These are phyloP conservation scores for Drosophila asahinai DNA, from an alignment of 1,140 invertebrate species.

Conservation along the genomic window DNA sequence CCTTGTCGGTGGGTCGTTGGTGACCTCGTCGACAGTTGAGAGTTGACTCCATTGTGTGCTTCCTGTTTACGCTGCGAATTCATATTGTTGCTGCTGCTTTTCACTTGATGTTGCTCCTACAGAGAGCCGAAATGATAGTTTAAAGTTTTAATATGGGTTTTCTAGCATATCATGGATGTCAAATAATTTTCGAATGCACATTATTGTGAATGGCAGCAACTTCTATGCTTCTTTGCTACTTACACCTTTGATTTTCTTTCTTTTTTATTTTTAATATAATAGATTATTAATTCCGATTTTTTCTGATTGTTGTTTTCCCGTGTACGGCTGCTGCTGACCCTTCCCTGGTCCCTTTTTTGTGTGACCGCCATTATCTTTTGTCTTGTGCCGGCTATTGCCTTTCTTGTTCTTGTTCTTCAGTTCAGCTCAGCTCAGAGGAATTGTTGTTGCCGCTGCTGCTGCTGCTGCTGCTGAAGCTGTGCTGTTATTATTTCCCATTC, in stretches of 20 bases:
- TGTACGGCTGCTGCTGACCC: constrained; percentile 36
- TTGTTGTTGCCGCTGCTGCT: constrained; percentile 37
- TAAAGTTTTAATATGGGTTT: background rate
- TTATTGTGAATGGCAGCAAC: no score
- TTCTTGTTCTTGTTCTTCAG: constrained; percentile 65
- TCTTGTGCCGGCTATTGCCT: constrained; percentile 72
- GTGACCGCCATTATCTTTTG: constrained; percentile 77
- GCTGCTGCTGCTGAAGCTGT: constrained; percentile 40
- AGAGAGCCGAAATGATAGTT: constrained; percentile 6
- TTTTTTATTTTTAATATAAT: background rate
- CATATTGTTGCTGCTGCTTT: constrained; percentile 56
- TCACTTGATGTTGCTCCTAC: constrained; percentile 24
- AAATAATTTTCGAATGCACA: no score
- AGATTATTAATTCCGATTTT: background rate
- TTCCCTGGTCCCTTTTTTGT: constrained; percentile 41
- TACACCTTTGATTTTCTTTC: background rate
- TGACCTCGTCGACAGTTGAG: constrained; percentile 80
- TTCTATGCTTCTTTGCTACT: no score
- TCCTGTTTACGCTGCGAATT: constrained; percentile 78
- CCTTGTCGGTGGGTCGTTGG: constrained; percentile 33
- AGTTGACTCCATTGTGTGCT: constrained; percentile 82
- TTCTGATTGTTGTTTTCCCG: background rate
- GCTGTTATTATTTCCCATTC: constrained; percentile 78
- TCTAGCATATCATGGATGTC: no score
- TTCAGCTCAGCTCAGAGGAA: constrained; percentile 21